These are phyloP conservation scores for Pseudococcus longispinus DNA, from an alignment of 2,888 invertebrate species.

Conservation along the genomic window DNA sequence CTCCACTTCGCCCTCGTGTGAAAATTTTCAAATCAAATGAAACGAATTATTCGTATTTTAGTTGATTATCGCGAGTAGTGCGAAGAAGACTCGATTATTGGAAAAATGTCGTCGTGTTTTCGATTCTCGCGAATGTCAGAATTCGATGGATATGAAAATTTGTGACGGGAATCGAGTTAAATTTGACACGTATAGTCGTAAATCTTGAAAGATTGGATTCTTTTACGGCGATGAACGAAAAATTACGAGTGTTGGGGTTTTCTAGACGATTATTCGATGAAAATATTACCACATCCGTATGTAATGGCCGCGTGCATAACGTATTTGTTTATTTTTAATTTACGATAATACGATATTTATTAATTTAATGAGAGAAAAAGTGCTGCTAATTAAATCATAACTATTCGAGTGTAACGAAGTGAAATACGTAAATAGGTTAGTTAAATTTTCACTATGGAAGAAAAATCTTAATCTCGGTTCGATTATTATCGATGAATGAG, in stretches of 20 bases:
- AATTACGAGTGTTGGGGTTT: not conserved
- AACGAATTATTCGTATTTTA: not conserved
- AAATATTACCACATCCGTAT: not conserved
- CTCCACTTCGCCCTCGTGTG: not conserved
- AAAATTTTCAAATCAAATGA: not conserved
- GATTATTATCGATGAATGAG: not conserved
- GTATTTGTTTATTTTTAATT: slow-evolving; percentile 2
- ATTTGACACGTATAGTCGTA: too few species aligned
- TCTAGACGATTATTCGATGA: not conserved
- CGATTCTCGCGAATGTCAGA: too few species aligned
- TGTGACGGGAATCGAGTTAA: too few species aligned
- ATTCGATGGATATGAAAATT: too few species aligned
- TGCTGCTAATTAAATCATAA: not conserved
- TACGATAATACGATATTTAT: not conserved
- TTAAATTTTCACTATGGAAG: not conserved
- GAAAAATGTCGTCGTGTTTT: not conserved
- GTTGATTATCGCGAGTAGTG: not conserved
- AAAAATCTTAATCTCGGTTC: not conserved
- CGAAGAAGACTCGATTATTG: not conserved
- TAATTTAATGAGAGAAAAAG: slow-evolving; percentile 25
- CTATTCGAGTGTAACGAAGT: not conserved
- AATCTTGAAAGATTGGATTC: not conserved
- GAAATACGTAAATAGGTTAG: slow-evolving; percentile 20
- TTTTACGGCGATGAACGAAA: not conserved
- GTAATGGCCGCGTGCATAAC: not conserved